Conservation (phyloP, 2,797 vertebrate species). For the Notoglanidium macrostoma region DNA sequence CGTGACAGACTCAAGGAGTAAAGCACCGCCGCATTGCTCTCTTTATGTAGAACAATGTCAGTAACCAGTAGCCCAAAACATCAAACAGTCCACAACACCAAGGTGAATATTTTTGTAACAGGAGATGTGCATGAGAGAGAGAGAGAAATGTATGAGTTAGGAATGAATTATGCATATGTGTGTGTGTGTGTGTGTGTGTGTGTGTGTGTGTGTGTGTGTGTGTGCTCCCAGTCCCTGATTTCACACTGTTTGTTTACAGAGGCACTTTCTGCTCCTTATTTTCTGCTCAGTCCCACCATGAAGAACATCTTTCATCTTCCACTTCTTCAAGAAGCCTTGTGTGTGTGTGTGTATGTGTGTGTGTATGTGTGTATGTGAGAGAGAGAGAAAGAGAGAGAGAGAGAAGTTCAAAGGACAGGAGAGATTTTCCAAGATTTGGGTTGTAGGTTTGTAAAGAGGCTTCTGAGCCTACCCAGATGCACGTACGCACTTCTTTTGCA, state of each 20-base stretch:
- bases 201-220: constrained; percentile 3
- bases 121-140: neutral
- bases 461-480: constrained; percentile 3
- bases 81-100: neutral
- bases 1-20: neutral
- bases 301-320: constrained; percentile 74
- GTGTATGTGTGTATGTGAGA: constrained; percentile 4
- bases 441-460: constrained; percentile 12
- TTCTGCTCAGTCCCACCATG: constrained; percentile 73
- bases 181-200: constrained; percentile 8
- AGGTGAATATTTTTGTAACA: neutral
- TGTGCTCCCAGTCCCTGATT: constrained; percentile 62
- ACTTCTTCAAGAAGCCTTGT: constrained; percentile 16
- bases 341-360: constrained; percentile 2
- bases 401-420: constrained; percentile 36
- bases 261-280: constrained; percentile 70
- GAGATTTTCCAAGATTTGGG: constrained; percentile 49
- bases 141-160: neutral
- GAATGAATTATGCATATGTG: neutral
- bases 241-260: constrained; percentile 74
- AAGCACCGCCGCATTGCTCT: neutral
- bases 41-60: neutral
- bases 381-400: neutral
- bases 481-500: constrained; percentile 7
- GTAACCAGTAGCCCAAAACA: neutral